Conservation (phyloP, 2,113 vertebrate species). For the Ginglymostoma cirratum region DNA sequence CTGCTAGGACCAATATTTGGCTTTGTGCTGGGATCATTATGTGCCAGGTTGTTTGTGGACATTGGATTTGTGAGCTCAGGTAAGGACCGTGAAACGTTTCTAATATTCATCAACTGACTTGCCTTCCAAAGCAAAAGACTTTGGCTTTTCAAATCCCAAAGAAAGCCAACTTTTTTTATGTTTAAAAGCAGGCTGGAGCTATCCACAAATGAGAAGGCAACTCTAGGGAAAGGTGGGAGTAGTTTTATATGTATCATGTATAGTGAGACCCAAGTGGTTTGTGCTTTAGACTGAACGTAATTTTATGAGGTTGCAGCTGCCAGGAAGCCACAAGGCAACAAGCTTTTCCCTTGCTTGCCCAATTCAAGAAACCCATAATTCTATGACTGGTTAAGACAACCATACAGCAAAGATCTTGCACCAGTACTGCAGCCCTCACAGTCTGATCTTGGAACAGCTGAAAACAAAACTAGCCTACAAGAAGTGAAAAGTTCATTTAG, state of each 20-base stretch:
- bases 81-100: constrained; percentile 46
- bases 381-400: neutral
- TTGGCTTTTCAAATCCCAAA: neutral
- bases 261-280: neutral
- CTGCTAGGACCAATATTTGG: constrained; percentile 75
- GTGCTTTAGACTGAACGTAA: neutral
- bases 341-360: neutral
- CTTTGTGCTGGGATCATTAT: constrained; percentile 69
- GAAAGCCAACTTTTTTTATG: neutral
- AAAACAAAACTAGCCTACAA: neutral
- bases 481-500: neutral
- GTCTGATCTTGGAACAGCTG: too few relatives aligned
- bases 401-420: neutral
- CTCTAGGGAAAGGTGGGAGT: neutral
- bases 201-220: neutral
- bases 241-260: neutral
- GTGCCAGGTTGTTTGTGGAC: constrained; percentile 79
- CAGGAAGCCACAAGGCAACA: neutral
- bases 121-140: neutral
- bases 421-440: neutral
- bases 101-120: neutral
- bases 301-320: neutral
- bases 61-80: constrained; percentile 74
- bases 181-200: neutral
- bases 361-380: neutral